Evolutionary conservation across 1,140 invertebrate species (phyloP), one percentile per base, ranked within the genome.

Genomic region (Halesus radiatus): DNA sequence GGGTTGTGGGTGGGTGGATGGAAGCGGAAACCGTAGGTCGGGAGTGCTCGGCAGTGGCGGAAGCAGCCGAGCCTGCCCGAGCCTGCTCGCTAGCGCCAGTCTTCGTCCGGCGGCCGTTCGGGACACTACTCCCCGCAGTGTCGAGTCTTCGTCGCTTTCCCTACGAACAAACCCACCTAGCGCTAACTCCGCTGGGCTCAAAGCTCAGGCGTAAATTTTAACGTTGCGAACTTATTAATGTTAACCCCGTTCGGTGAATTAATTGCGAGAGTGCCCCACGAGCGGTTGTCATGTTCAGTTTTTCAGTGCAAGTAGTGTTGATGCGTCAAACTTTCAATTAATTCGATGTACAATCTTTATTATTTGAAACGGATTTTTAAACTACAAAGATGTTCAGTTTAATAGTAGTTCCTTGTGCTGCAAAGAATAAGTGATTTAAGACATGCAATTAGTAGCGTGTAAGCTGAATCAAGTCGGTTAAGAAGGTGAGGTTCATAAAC

Each of bases 31-130:
- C 58, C 73, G 73, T 37, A 56, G 53, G 53, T 58, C 73, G 73
- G 73, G 23, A 75, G 26, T 15, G 5, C 7, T 72, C 68, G 68
- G 64, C 50, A 22, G 10, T 15, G 68, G 20, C 68, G 68, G 68
- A 60, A 60, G 56, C 4, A 60, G n/a, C 56, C 37, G 68, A 66
- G 62, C 22, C 37, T 37, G 3, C 62, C 62, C 68, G 68, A 72
- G 18, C 68, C n/a, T 52, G 68, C 20, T 50, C 74, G 32, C 32
- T 32, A 32, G 76, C 76, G 76, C 76, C 76, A 77, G 76, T 77
- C 76, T 77, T 50, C 16, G 53, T 64, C 76, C 76, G 76, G 64
- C 76, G 76, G 76, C 76, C 20, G 52, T 22, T 32, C 76, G 62
- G 76, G 62, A 29, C 45, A 78, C 62, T 70, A 18, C 76, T 77